Conservation (phyloP, 2,113 vertebrate species). For the Microcebus ravelobensis region DNA sequence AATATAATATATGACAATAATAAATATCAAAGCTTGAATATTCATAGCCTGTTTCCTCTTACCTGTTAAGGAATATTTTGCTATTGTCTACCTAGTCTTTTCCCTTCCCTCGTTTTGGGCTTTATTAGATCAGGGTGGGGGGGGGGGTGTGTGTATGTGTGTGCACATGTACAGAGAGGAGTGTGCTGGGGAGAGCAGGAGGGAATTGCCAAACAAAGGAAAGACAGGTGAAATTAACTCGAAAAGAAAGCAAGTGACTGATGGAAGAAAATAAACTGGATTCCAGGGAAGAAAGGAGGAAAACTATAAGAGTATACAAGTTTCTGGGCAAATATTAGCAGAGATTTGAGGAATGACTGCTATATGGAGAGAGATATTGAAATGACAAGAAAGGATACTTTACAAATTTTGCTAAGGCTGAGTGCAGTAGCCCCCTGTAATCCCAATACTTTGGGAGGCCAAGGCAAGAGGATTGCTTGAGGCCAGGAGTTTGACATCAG, state of each 20-base stretch:
- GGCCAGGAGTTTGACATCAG: no score
- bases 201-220: neutral
- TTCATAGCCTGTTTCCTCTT: neutral
- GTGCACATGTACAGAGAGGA: neutral
- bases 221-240: neutral
- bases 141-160: neutral
- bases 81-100: neutral
- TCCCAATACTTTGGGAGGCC: no score
- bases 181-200: neutral
- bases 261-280: neutral
- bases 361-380: neutral
- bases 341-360: neutral
- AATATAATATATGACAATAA: neutral
- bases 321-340: neutral
- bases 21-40: constrained; percentile 6
- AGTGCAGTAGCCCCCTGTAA: no score
- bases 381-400: neutral
- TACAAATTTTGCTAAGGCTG: neutral
- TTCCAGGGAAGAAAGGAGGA: neutral
- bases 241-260: neutral
- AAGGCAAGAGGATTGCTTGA: no score
- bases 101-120: neutral
- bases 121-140: neutral
- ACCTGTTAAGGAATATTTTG: neutral
- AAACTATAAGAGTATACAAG: neutral